These are phyloP conservation scores for Tetranychus truncatus DNA, from an alignment of 2,888 invertebrate genomes.

Conservation along the genomic window DNA sequence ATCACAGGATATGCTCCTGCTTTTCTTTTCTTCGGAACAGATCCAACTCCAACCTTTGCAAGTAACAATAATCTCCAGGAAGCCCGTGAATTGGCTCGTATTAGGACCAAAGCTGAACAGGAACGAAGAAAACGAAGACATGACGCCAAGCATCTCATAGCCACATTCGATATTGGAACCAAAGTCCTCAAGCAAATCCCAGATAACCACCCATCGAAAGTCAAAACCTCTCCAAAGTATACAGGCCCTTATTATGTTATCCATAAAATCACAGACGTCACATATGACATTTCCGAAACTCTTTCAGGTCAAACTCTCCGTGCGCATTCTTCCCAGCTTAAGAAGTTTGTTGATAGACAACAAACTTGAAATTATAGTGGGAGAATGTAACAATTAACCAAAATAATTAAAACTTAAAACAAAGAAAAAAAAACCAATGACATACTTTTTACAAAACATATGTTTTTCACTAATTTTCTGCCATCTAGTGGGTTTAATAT, in stretches of 20 bases:
- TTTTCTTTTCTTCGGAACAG: constrained; percentile 9
- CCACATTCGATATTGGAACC: background rate
- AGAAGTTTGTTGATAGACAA: no score
- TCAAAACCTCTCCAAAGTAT: background rate
- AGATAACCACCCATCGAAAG: background rate
- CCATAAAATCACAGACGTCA: background rate
- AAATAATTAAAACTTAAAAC: no score
- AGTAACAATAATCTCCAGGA: no score
- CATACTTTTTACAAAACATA: no score
- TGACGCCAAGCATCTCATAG: background rate
- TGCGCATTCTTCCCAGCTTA: no score
- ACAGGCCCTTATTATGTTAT: constrained; percentile 11
- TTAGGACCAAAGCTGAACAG: background rate
- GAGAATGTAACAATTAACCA: no score
- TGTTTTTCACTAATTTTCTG: no score
- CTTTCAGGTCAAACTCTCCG: background rate
- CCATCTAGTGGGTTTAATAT: no score
- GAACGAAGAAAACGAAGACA: background rate
- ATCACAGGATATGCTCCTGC: constrained; percentile 10
- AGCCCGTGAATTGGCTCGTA: no score
- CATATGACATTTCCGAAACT: background rate
- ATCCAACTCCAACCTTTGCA: no score
- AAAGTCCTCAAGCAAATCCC: background rate
- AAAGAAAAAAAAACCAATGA: no score
- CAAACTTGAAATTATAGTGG: no score